Base-by-base conservation (phyloP, 2,888 invertebrate species). In the Tachina lurida region DNA sequence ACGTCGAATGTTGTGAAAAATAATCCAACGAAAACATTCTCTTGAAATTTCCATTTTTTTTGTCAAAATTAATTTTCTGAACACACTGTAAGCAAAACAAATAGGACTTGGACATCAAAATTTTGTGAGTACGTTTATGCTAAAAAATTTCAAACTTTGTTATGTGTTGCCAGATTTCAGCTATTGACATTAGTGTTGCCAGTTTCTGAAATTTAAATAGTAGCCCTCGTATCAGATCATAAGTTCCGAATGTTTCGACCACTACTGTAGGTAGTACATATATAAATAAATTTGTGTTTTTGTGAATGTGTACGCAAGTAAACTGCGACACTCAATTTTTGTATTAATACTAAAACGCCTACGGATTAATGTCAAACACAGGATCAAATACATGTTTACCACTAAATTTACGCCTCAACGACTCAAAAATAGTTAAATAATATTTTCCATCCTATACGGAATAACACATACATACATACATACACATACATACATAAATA, bases 331-430 rank as follows among this genome's bases (percentile, higher is more conserved):
- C 31, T 12, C 52, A 52, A 39, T 65, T 71, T 10, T 17, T 19
- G 15, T 77, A 77, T 84, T 84, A 78, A 85, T 75, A 79, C 56
- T 47, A 83, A 82, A 85, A 87, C 82, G 84, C 86, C 87, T 87
- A 84, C 84, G 90, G 90, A 90, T 90, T 90, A 90, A 88, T 90
- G 90, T 89, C 90, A 90, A 88, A 88, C 88, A 88, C 89, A 89
- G 83, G 89, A 90, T 90, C 90, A 89, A 68, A 87, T 87, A 88
- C 83, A 86, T 88, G 88, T 88, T 89, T 88, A 89, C 88, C 89
- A 88, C 89, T 87, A 88, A 88, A 87, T 89, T 89, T 89, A 89
- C 88, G 88, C 89, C 88, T 89, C 88, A 88, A 84, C 81, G 84
- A 86, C 76, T 77, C 68, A 60, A 87, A 73, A 87, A 86, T 87